Evolutionary conservation across 2,113 vertebrate species (phyloP), one percentile per base, ranked within the genome.

Genomic region (Asarcornis scutulata): DNA sequence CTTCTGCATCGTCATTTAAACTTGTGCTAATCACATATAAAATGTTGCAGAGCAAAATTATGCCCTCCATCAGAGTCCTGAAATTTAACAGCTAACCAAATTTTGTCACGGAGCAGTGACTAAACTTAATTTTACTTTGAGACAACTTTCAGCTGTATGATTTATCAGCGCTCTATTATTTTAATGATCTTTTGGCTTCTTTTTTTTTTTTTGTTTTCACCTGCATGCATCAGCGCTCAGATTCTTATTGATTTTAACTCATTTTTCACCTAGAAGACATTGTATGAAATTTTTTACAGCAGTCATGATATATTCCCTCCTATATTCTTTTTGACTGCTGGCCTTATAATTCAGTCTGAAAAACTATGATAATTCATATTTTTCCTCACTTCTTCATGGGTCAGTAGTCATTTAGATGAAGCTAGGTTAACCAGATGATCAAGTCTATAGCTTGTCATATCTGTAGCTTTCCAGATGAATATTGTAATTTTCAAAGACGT

Each of bases 231-330:
- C 76, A 40, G 23, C 66, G 76, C 64, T 91, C 72, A 89, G 50
- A 50, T 64, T 78, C 81, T 85, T 77, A 66, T 77, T 1, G 0
- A 56, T 86, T 96, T 86, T 86, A 84, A 63, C 17, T 91, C 16
- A 66, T 89, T 93, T 96, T 95, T 91, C 60, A 96, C n/a, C 13
- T 59, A n/a, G 69, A 91, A 89, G 55, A 9, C 27, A 67, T 4
- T 1, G 0, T 38, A 64, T 52, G 52, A 34, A 0, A 32, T 62
- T 88, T 58, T 76, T 67, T 32, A 69, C 3, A 1, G 16, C 42
- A 60, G 46, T 83, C 34, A 48, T 56, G 46, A 68, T 67, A 80
- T 46, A 89, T 74, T 93, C 26, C 32, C 32, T 75, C 22, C 32
- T 88, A 6, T 12, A 13, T 86, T 84, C 34, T 84, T 86, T 90